Evolutionary conservation across 2,888 invertebrate species (phyloP).

Genomic region (Automeris io): DNA sequence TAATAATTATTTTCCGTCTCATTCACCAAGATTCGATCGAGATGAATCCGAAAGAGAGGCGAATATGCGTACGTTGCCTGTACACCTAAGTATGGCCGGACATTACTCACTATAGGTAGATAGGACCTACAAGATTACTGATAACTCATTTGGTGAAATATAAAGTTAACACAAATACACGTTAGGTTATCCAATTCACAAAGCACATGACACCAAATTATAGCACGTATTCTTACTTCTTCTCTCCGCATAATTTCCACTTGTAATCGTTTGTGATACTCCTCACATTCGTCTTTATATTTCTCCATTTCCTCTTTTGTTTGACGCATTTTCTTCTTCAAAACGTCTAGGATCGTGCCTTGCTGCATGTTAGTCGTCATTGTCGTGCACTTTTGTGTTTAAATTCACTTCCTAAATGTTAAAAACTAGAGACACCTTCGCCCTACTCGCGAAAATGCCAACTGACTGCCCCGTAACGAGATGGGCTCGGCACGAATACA

Average conservation of each 20-base stretch:
- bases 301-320: conserved; percentile 99
- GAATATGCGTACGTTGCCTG: conserved; percentile 75
- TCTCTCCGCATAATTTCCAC: conserved; percentile 97
- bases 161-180: conserved; percentile 42
- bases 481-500: conserved; percentile 72
- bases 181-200: conserved; percentile 37
- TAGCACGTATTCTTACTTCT: conserved; percentile 89
- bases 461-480: conserved; percentile 72
- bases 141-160: conserved; percentile 48
- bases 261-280: conserved; percentile 95
- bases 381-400: conserved; percentile 70
- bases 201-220: conserved; percentile 51
- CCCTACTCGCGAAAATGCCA: conserved; percentile 75
- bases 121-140: conserved; percentile 58
- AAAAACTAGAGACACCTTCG: conserved; percentile 72
- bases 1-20: conserved; percentile 55
- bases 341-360: conserved; percentile 95
- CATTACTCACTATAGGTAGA: conserved; percentile 77
- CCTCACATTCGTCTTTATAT: conserved; percentile 98
- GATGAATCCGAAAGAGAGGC: conserved; percentile 65
- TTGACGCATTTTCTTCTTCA: conserved; percentile 99
- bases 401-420: conserved; percentile 52
- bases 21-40: conserved; percentile 41
- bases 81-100: conserved; percentile 76
- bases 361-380: conserved; percentile 95